Percentiles rank a stretch among this genome's conserved stretches.
Evolutionary conservation across 2,888 invertebrate genomes (phyloP).

Genomic region (Lasioglossum marginatum): DNA sequence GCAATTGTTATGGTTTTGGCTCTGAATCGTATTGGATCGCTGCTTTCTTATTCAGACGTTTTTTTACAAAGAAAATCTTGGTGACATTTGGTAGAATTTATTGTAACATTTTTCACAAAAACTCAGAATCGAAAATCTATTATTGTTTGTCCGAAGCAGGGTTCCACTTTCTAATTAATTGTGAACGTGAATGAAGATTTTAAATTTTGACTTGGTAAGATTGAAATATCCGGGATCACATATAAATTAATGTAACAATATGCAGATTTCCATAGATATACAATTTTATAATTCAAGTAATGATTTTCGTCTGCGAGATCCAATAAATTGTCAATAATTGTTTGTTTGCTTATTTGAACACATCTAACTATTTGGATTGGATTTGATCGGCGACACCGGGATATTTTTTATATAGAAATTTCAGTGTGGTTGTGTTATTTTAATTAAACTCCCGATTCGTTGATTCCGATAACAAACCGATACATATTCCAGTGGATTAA

Average conservation of each 20-base stretch:
- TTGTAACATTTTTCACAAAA: neutral
- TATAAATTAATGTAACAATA: neutral
- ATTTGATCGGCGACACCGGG: neutral
- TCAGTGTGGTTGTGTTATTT: neutral
- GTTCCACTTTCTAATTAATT: neutral
- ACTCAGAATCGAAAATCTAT: neutral
- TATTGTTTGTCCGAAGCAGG: neutral
- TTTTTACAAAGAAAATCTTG: neutral
- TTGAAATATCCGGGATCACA: neutral
- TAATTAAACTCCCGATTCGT: slow-evolving; percentile 45
- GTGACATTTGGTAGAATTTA: neutral
- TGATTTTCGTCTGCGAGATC: neutral
- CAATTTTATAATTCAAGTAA: neutral
- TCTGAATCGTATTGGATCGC: neutral
- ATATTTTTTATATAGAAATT: slow-evolving; percentile 6
- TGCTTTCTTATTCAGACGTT: neutral
- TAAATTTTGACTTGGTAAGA: neutral
- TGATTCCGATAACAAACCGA: slow-evolving; percentile 35
- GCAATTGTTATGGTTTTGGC: neutral
- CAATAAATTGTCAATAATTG: slow-evolving; percentile 23
- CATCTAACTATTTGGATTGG: slow-evolving; percentile 35
- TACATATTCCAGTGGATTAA: neutral
- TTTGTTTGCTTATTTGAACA: slow-evolving; percentile 23
- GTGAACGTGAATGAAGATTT: neutral
- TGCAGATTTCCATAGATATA: too few species aligned